These are phyloP conservation scores for Xenopus petersii DNA, from an alignment of 2,797 vertebrate species.

Conservation along the genomic window DNA sequence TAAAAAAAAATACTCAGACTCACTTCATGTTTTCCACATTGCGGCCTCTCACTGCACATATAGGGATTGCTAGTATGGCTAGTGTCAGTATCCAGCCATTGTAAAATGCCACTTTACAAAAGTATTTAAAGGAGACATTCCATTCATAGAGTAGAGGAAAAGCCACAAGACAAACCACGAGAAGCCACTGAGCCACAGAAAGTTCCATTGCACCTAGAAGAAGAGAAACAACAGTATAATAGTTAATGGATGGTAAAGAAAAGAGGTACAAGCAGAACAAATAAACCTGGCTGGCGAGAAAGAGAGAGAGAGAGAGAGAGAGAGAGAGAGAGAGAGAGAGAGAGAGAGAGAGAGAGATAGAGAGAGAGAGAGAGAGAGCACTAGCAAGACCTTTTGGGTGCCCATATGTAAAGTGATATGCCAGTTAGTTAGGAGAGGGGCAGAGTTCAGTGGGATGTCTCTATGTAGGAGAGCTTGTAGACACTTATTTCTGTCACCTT, in stretches of 20 bases:
- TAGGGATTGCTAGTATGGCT: constrained; percentile 65
- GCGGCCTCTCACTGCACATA: constrained; percentile 64
- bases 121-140: constrained; percentile 64
- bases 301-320: not conserved
- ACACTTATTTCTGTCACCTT: not conserved
- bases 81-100: constrained; percentile 67
- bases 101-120: constrained; percentile 69
- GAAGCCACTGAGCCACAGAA: constrained; percentile 54
- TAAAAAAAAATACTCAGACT: constrained; percentile 27
- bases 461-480: not conserved
- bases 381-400: no score
- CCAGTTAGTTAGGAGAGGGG: not conserved
- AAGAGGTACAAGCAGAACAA: no score
- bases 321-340: no score
- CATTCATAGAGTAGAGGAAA: constrained; percentile 61
- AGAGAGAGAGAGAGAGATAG: no score
- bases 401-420: no score
- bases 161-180: constrained; percentile 58
- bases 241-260: no score
- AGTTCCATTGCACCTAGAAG: constrained; percentile 52
- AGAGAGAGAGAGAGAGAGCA: no score
- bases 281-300: no score
- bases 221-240: not conserved
- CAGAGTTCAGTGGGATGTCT: not conserved
- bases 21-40: constrained; percentile 71